These are phyloP conservation scores for Australoheros facetus DNA, from an alignment of 2,797 vertebrate species.

Conservation along the genomic window DNA sequence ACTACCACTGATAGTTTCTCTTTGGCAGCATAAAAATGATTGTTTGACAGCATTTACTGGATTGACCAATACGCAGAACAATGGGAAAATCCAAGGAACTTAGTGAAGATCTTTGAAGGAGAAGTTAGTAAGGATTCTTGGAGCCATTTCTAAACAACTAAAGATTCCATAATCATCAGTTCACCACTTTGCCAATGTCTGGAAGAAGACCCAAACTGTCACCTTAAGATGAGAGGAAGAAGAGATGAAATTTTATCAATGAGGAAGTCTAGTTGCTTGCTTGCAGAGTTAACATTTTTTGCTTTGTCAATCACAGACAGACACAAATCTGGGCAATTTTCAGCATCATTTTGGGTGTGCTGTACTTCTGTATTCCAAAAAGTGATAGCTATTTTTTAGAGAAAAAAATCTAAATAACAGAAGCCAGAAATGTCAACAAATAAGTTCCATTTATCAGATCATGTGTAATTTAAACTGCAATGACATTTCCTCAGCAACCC, in stretches of 20 bases:
- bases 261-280: background rate
- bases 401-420: background rate
- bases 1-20: background rate
- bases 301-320: background rate
- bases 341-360: background rate
- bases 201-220: background rate
- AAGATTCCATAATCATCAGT: background rate
- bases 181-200: too few species aligned
- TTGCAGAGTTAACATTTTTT: background rate
- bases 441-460: slow-evolving; percentile 51
- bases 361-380: background rate
- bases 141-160: background rate
- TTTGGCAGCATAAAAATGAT: background rate
- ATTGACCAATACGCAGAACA: background rate
- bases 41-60: background rate
- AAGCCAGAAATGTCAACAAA: slow-evolving; percentile 52
- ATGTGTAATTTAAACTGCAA: slow-evolving; percentile 66
- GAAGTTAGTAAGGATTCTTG: background rate
- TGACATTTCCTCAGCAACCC: slow-evolving; percentile 67
- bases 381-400: slow-evolving; percentile 17
- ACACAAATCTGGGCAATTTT: background rate
- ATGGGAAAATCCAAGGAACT: background rate
- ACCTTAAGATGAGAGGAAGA: background rate
- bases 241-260: background rate
- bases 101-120: background rate